phyloP scores from a whole-genome alignment of 2,113 vertebrate species.

The Ochotona princeps region DNA sequence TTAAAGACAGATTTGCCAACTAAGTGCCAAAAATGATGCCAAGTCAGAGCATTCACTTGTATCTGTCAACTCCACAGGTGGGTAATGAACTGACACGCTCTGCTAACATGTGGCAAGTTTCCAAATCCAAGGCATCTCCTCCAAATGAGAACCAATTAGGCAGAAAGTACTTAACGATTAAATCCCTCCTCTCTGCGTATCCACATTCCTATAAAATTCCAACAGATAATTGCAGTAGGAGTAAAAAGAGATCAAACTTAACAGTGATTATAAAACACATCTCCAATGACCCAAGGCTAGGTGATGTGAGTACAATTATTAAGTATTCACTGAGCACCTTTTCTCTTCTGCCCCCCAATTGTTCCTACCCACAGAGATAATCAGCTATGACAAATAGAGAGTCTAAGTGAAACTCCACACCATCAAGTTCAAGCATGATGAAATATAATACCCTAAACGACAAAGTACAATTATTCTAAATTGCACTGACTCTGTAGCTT shows the following conservation, averaged over 20 bases:
- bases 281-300: conserved; percentile 18
- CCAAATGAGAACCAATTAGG: conserved; percentile 76
- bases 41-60: conserved; percentile 48
- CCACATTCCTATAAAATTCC: conserved; percentile 69
- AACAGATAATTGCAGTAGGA: conserved; percentile 63
- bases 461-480: conserved; percentile 10
- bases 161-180: conserved; percentile 73
- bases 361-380: conserved; percentile 10
- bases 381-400: background rate
- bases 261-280: conserved; percentile 70
- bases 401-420: background rate
- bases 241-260: conserved; percentile 69
- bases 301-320: conserved; percentile 1
- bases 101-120: conserved; percentile 60
- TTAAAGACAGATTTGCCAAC: conserved; percentile 44
- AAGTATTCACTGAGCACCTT: conserved; percentile 21
- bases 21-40: conserved; percentile 40
- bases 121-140: conserved; percentile 65
- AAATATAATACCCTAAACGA: background rate
- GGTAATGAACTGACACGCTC: conserved; percentile 59
- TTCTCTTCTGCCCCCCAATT: background rate
- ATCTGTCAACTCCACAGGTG: conserved; percentile 70
- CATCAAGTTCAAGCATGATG: background rate
- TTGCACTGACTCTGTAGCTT: background rate
- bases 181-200: conserved; percentile 58